phyloP scores from a whole-genome alignment of 1,140 invertebrate species.

The Linepithema humile region DNA sequence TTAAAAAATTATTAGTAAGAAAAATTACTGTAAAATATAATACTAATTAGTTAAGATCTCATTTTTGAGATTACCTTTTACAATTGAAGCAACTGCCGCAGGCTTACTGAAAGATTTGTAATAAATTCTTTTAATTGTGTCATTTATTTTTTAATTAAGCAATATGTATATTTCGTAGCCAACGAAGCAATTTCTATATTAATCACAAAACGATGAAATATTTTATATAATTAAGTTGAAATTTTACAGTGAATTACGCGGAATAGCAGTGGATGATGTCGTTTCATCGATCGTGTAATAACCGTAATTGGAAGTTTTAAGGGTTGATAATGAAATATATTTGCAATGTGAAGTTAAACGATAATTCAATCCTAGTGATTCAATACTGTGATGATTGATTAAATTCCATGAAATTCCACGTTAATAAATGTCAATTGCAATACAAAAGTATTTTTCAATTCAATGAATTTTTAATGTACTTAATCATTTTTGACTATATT shows the following conservation, averaged over 20 bases:
- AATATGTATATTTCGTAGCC: not conserved
- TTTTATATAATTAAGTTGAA: not conserved
- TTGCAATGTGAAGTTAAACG: not conserved
- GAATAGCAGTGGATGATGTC: not conserved
- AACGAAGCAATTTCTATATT: not conserved
- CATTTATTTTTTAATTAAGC: too few relatives aligned
- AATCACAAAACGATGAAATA: not conserved
- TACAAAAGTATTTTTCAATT: not conserved
- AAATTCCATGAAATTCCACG: not conserved
- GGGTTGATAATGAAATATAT: not conserved
- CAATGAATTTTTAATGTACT: not conserved
- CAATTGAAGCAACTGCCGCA: too few relatives aligned
- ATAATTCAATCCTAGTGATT: conserved; percentile 1
- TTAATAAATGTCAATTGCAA: not conserved
- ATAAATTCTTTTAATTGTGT: too few relatives aligned
- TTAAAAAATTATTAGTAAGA: too few relatives aligned
- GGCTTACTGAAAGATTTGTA: too few relatives aligned
- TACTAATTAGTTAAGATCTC: too few relatives aligned
- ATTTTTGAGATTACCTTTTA: too few relatives aligned
- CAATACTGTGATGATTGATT: not conserved
- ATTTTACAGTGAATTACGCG: not conserved
- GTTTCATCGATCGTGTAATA: not conserved
- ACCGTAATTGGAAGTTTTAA: not conserved
- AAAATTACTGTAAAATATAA: too few relatives aligned
- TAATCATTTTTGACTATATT: not conserved